These are phyloP conservation scores for Phacellophora camtschatica DNA, from an alignment of 30 jellyfish, hydroid and myxozoan genomes.

Conservation along the genomic window DNA sequence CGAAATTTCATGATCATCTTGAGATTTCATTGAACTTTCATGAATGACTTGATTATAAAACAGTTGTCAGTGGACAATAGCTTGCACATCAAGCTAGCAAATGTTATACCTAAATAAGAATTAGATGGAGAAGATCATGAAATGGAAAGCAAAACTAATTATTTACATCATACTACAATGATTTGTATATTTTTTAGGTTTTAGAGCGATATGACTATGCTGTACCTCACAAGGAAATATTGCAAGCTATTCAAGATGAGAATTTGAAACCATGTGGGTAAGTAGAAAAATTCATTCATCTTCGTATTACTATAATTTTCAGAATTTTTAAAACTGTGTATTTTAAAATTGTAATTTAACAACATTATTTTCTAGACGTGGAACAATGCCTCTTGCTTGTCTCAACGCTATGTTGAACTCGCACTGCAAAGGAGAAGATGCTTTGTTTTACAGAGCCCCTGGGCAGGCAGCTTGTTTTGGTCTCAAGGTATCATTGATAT, in stretches of 20 bases:
- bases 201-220: slow-evolving; percentile 77
- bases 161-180: not conserved
- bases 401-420: slow-evolving; percentile 21
- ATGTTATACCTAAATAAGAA: too few species aligned
- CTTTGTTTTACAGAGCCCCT: slow-evolving; percentile 80
- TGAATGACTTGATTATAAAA: too few species aligned
- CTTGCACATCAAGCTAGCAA: too few species aligned
- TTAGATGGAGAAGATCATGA: too few species aligned
- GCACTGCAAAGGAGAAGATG: slow-evolving; percentile 82
- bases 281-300: slow-evolving; percentile 15
- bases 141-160: not conserved
- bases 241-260: slow-evolving; percentile 79
- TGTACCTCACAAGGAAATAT: slow-evolving; percentile 78
- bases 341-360: not conserved
- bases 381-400: not conserved
- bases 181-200: slow-evolving; percentile 38
- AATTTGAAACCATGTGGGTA: slow-evolving; percentile 80
- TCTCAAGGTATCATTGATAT: slow-evolving; percentile 44
- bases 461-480: slow-evolving; percentile 92
- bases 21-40: too few species aligned
- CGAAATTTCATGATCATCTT: too few species aligned
- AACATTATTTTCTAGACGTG: not conserved
- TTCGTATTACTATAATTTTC: not conserved
- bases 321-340: not conserved
- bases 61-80: too few species aligned